Evolutionary conservation across 2,113 vertebrate species (phyloP).

Genomic region (Phalacrocorax pelagicus): DNA sequence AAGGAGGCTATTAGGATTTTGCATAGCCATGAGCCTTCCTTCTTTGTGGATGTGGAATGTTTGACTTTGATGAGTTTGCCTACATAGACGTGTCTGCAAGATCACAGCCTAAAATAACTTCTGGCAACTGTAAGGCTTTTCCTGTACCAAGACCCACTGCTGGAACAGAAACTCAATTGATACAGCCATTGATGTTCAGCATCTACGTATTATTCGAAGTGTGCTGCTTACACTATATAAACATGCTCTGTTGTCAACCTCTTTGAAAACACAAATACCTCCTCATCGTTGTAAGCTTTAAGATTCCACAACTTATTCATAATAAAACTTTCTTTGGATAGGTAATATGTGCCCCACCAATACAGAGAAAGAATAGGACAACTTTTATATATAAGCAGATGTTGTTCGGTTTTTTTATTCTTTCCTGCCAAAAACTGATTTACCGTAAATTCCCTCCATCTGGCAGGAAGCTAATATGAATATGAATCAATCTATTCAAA

Average conservation of each 20-base stretch:
- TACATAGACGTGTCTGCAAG: neutral
- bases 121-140: neutral
- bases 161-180: neutral
- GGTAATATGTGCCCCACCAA: constrained; percentile 23
- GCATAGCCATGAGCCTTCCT: neutral
- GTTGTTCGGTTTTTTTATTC: constrained; percentile 62
- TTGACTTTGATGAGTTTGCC: neutral
- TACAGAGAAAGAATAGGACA: constrained; percentile 1
- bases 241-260: neutral
- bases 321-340: constrained; percentile 35
- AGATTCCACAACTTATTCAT: neutral
- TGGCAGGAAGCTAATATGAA: constrained; percentile 82
- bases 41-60: neutral
- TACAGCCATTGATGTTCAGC: no score
- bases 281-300: neutral
- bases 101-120: neutral
- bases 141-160: neutral
- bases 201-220: neutral
- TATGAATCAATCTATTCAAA: constrained; percentile 78
- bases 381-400: constrained; percentile 66
- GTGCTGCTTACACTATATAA: neutral
- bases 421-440: constrained; percentile 73
- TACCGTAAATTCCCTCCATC: constrained; percentile 79
- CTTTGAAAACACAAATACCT: neutral
- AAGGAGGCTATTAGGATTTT: neutral